Evolutionary conservation across 2,888 invertebrate genomes (phyloP).

Genomic region (Litoditis marina): DNA sequence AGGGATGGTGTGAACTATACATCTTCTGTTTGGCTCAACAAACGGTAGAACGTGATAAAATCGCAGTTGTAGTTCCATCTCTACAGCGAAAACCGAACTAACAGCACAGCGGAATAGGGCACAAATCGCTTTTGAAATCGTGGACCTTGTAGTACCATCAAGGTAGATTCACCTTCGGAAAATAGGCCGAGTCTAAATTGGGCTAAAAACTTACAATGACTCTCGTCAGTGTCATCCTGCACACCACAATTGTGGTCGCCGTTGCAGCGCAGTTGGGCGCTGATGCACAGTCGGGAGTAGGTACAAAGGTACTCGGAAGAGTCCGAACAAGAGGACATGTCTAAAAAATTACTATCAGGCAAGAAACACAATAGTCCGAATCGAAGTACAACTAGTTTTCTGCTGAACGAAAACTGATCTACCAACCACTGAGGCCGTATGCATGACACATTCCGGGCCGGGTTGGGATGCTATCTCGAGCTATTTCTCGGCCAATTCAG

Average conservation of each 20-base stretch:
- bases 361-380: background rate
- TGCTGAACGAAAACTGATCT: too few relatives aligned
- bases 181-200: background rate
- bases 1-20: too few relatives aligned
- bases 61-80: too few relatives aligned
- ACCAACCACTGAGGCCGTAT: too few relatives aligned
- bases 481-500: too few relatives aligned
- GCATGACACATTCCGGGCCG: too few relatives aligned
- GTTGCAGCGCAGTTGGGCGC: constrained; percentile 69
- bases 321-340: constrained; percentile 65
- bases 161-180: background rate
- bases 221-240: constrained; percentile 74
- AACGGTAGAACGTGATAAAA: too few relatives aligned
- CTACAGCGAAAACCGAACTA: too few relatives aligned
- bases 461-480: too few relatives aligned
- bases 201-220: constrained; percentile 57
- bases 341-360: constrained; percentile 26
- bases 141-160: background rate
- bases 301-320: constrained; percentile 70
- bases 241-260: constrained; percentile 74
- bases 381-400: too few relatives aligned
- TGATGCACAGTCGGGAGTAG: constrained; percentile 77
- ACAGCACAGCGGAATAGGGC: too few relatives aligned
- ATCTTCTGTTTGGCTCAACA: too few relatives aligned
- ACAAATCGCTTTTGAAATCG: background rate